A percentile compares a stretch with the other conserved stretches of the same genome.
Conservation (phyloP, 2,113 vertebrate genomes). For the Spea multiplicata region DNA sequence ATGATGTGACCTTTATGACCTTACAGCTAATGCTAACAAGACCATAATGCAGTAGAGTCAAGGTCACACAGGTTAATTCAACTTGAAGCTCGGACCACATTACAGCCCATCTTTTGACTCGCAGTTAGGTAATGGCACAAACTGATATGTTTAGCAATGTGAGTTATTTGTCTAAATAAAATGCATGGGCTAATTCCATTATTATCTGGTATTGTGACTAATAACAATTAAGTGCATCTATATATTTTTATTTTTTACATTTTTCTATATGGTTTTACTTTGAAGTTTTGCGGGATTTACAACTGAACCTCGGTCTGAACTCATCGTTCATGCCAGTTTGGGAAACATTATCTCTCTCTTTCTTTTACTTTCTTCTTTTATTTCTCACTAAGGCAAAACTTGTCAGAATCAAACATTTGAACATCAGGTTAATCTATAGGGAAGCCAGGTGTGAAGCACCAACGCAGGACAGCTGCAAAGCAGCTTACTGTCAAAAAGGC, state of each 20-base stretch:
- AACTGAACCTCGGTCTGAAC: no score
- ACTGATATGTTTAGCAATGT: background rate
- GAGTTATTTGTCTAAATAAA: no score
- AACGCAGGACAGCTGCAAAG: constrained; percentile 31
- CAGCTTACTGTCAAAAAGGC: constrained; percentile 25
- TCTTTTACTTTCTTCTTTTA: background rate
- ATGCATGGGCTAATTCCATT: no score
- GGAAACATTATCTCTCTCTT: background rate
- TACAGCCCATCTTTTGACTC: background rate
- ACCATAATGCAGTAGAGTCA: constrained; percentile 19
- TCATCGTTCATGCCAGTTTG: background rate
- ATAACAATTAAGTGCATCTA: no score
- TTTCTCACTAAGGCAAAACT: background rate
- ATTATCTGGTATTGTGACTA: no score
- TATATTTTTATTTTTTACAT: no score
- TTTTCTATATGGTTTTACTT: no score
- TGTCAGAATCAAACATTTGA: constrained; percentile 21
- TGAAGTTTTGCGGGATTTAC: no score
- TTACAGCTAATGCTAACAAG: constrained; percentile 38
- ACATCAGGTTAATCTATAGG: constrained; percentile 22
- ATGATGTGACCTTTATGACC: constrained; percentile 28
- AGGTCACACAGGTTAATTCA: constrained; percentile 34
- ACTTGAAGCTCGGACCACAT: constrained; percentile 18
- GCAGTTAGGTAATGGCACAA: background rate
- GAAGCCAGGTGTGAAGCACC: constrained; percentile 24